Base-by-base conservation (phyloP, 1,140 invertebrate species). In the Sinella curviseta region DNA sequence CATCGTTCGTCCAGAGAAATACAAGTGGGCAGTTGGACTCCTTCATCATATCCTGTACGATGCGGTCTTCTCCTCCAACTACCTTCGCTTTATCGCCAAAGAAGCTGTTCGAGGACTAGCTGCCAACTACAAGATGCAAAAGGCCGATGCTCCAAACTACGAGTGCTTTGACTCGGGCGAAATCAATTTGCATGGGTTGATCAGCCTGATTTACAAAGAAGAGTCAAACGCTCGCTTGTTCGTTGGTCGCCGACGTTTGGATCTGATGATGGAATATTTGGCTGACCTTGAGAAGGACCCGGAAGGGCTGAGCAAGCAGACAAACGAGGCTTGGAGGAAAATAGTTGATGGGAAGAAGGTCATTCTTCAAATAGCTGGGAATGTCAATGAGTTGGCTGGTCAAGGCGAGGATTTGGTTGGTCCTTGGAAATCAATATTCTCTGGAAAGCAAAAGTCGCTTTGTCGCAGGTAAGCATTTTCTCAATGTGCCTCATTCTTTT, bases 41-140 rank as follows among this genome's bases (percentile, higher is more conserved):
- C 86, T 96, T 17, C 89, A 91, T 82, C 92, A 95, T 82, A 86
- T 96, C 0, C 86, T 97, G 14, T 94, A 92, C 82, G 85, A 91
- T 2, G 90, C 92, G 17, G 88, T 91, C 79, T 91, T 96, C 77
- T 92, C 90, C 3, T 88, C 89, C 28, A 92, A 95, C 55, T 89
- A 94, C 84, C 85, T 96, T 3, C 90, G 92, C 84, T 91, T 95
- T 16, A 91, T 94, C 76, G 91, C 92, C 2, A 90, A 91, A 74
- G 94, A 94, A 86, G 82, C 82, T 26, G 79, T 85, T 87, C 84
- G 84, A 86, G 82, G 82, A 0, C 57, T 83, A 0, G 78, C 80
- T 17, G 39, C 80, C 14, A 82, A 82, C 54, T 83, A 83, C 55
- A 34, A 76, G 35, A 80, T 83, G 79, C 82, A 83, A 78, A 82